Percentiles rank a stretch among this genome's conserved stretches.
phyloP scores from a whole-genome alignment of 2,113 vertebrate genomes.

The Noctilio leporinus region DNA sequence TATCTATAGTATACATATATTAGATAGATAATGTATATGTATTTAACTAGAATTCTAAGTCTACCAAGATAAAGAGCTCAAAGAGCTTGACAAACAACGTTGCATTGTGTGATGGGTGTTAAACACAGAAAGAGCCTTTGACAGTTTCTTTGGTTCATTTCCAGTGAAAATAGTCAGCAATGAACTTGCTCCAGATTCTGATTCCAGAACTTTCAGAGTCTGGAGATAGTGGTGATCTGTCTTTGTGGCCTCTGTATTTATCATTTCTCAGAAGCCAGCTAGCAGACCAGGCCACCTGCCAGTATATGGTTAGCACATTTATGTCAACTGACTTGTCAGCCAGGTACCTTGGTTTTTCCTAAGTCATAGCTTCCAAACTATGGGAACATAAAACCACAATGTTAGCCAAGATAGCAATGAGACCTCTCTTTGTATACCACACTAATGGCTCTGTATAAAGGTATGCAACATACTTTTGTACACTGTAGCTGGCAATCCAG shows the following conservation, averaged over 20 bases:
- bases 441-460: not conserved
- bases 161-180: conserved; percentile 59
- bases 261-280: conserved; percentile 56
- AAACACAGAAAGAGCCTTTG: not conserved
- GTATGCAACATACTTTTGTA: not conserved
- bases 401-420: conserved; percentile 9
- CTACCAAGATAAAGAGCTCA: conserved; percentile 9
- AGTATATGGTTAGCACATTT: conserved; percentile 47
- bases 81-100: not conserved
- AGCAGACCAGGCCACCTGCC: conserved; percentile 49
- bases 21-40: not conserved
- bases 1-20: not conserved
- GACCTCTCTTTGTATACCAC: not conserved
- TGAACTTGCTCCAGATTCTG: conserved; percentile 44
- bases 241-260: conserved; percentile 36
- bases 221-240: conserved; percentile 45
- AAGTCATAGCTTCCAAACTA: conserved; percentile 25
- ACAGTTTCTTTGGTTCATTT: conserved; percentile 45
- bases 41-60: not conserved
- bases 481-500: not conserved
- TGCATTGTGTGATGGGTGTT: not conserved
- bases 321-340: conserved; percentile 34
- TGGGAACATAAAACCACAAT: conserved; percentile 29
- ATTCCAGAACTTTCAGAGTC: conserved; percentile 38
- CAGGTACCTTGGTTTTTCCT: conserved; percentile 46